A percentile compares a stretch with the other conserved stretches of the same genome.
Conservation (phyloP, 2,797 vertebrate species). For the Manis crassicaudata region DNA sequence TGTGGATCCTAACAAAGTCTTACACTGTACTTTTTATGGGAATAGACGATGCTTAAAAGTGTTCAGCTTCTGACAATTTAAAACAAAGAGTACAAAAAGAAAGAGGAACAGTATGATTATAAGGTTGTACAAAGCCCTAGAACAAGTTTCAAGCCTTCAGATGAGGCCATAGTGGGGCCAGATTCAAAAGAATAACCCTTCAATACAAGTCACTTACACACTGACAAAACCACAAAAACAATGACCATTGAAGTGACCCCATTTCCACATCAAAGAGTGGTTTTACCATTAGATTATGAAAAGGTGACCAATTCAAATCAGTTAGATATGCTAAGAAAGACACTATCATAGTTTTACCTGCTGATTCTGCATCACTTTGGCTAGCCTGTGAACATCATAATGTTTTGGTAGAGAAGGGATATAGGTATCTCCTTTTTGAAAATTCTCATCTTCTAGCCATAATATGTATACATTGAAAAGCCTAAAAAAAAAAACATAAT, state of each 20-base stretch:
- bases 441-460: slow-evolving; percentile 96
- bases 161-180: not conserved
- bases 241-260: not conserved
- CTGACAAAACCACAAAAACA: slow-evolving; percentile 14
- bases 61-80: not conserved
- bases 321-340: not conserved
- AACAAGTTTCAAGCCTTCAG: not conserved
- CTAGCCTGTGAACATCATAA: slow-evolving; percentile 94
- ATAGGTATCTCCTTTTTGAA: slow-evolving; percentile 95
- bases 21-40: not conserved
- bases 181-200: slow-evolving; percentile 6
- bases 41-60: not conserved
- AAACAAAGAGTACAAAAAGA: not conserved
- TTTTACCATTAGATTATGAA: not conserved
- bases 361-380: slow-evolving; percentile 96
- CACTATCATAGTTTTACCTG: slow-evolving; percentile 79
- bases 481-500: slow-evolving; percentile 82
- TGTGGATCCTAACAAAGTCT: not conserved
- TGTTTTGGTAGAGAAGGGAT: slow-evolving; percentile 95
- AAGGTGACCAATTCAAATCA: not conserved
- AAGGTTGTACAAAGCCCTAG: not conserved
- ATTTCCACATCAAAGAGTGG: not conserved
- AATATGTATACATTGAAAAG: slow-evolving; percentile 94
- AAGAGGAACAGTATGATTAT: not conserved
- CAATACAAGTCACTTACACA: not conserved